A percentile compares a stretch with the other conserved stretches of the same genome.
Evolutionary conservation across 2,888 invertebrate species (phyloP).

Genomic region (Odontocerum albicorne): DNA sequence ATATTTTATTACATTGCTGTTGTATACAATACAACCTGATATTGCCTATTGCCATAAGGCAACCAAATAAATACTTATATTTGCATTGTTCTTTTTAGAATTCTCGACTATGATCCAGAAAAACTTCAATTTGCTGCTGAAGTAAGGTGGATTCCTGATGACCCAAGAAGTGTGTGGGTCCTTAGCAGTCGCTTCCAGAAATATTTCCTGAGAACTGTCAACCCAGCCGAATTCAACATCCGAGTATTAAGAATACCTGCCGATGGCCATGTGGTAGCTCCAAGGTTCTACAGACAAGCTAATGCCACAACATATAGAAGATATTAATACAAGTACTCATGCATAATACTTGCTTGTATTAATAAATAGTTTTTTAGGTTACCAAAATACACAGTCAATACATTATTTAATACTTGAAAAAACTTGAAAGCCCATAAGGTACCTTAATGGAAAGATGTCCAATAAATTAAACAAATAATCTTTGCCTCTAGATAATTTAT

Average conservation of each 20-base stretch:
- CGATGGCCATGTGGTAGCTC: constrained; percentile 39
- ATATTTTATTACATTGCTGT: neutral
- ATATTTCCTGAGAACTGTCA: constrained; percentile 71
- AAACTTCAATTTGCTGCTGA: constrained; percentile 79
- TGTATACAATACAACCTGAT: no score
- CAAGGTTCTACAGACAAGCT: constrained; percentile 47
- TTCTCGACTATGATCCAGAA: constrained; percentile 71
- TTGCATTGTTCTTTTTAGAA: constrained; percentile 48
- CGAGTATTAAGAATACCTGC: constrained; percentile 62
- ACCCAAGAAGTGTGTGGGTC: constrained; percentile 72
- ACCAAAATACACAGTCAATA: no score
- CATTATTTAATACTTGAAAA: no score
- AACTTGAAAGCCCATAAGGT: no score
- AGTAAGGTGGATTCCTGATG: constrained; percentile 66
- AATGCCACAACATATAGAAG: constrained; percentile 45
- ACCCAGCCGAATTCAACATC: constrained; percentile 68
- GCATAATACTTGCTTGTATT: no score
- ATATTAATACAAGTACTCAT: no score
- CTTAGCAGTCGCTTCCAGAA: constrained; percentile 79
- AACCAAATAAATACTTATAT: neutral
- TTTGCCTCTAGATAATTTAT: no score
- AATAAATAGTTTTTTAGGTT: no score
- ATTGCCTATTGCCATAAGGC: no score
- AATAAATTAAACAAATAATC: no score
- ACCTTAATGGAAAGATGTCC: no score